Evolutionary conservation across 2,797 vertebrate species (phyloP).

Genomic region (Clarias fuscus): DNA sequence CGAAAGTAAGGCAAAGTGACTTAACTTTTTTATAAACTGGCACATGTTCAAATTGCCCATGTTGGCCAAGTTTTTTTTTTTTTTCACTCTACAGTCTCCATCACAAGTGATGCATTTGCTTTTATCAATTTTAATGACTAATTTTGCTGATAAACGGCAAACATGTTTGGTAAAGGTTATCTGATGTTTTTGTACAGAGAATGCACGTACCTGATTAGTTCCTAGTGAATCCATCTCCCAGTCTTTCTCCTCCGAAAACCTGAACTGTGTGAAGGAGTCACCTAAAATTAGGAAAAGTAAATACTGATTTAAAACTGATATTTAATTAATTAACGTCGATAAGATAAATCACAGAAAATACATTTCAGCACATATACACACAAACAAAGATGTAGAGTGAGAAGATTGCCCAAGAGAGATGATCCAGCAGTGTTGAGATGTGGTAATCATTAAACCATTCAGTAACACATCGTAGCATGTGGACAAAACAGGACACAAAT

Average conservation of each 20-base stretch:
- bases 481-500: no score
- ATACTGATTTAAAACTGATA: constrained; percentile 2
- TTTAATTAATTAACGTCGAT: not conserved
- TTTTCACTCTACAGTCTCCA: no score
- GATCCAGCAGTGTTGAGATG: not conserved
- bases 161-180: not conserved
- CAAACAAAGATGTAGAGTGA: not conserved
- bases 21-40: no score
- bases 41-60: no score
- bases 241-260: constrained; percentile 91
- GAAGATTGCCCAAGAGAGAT: not conserved
- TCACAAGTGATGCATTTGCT: no score
- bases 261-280: constrained; percentile 92
- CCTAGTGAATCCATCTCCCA: constrained; percentile 82
- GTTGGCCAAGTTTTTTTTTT: no score
- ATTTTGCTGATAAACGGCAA: not conserved
- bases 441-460: not conserved
- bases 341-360: not conserved
- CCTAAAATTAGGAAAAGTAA: constrained; percentile 69
- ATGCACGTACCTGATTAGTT: constrained; percentile 78
- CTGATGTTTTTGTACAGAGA: not conserved
- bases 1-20: no score
- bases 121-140: not conserved
- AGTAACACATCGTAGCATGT: not conserved
- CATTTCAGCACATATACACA: not conserved